Percentiles rank a stretch among this genome's conserved stretches.
Conservation (phyloP, 2,797 vertebrate species). For the Pseudochromis fuscus region DNA sequence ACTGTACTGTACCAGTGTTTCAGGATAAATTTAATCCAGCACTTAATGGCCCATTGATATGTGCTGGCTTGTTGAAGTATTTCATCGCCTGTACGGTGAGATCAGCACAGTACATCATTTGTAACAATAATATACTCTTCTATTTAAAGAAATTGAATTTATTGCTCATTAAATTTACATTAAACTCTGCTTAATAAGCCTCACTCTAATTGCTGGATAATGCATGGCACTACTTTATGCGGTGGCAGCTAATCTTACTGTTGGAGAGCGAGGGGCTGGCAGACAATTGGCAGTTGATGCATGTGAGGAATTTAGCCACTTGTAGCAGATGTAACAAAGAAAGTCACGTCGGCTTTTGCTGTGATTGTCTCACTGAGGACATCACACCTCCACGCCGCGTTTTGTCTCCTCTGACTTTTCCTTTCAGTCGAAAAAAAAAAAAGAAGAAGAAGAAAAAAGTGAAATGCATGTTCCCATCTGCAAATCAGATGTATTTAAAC, state of each 20-base stretch:
- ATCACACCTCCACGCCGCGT: constrained; percentile 24
- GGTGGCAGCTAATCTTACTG: constrained; percentile 79
- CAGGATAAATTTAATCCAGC: constrained; percentile 71
- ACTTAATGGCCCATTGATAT: constrained; percentile 79
- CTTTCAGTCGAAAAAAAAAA: no score
- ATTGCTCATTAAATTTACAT: constrained; percentile 88
- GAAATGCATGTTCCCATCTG: constrained; percentile 18
- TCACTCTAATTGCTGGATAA: constrained; percentile 86
- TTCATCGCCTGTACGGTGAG: constrained; percentile 71
- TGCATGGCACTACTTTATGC: constrained; percentile 82
- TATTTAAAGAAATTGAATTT: constrained; percentile 85
- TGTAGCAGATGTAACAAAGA: constrained; percentile 47
- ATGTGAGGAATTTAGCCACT: constrained; percentile 51
- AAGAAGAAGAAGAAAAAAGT: neutral
- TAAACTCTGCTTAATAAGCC: constrained; percentile 85
- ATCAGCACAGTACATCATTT: constrained; percentile 80
- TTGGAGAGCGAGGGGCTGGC: constrained; percentile 58
- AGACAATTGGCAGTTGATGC: constrained; percentile 66
- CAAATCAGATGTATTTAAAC: constrained; percentile 49
- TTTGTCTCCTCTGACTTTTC: constrained; percentile 18
- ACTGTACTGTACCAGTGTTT: constrained; percentile 51
- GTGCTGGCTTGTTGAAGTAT: constrained; percentile 71
- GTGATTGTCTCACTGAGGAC: constrained; percentile 46
- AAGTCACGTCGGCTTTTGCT: constrained; percentile 31
- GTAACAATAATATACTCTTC: constrained; percentile 85